Evolutionary conservation across 2,113 vertebrate genomes (phyloP).

Genomic region (Sialia sialis): DNA sequence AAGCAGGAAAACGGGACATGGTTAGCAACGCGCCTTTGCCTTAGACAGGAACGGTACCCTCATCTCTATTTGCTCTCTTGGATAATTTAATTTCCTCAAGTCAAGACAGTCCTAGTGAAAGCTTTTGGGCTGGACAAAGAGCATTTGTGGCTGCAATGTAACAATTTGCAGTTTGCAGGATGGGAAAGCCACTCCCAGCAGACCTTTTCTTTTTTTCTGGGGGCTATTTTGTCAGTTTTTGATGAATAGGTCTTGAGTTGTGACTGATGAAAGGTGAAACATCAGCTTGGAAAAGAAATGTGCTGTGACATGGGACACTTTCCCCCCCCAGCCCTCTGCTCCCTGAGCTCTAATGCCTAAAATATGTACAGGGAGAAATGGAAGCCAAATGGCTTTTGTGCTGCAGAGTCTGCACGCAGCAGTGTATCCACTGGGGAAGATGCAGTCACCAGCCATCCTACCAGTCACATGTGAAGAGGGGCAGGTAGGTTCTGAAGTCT

Average conservation of each 20-base stretch:
- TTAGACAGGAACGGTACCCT: not conserved
- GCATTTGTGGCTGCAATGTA: not conserved
- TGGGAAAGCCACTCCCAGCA: not conserved
- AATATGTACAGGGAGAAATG: not conserved
- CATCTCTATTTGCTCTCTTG: not conserved
- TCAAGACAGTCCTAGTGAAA: not conserved
- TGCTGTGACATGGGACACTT: not conserved
- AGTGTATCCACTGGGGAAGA: not conserved
- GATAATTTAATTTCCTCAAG: not conserved
- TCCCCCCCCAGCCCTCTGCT: not conserved
- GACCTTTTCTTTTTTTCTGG: not conserved
- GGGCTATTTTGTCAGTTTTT: not conserved
- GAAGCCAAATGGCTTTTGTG: not conserved
- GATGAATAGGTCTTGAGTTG: not conserved
- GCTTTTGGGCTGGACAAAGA: not conserved
- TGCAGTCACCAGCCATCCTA: not conserved
- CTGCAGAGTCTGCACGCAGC: not conserved
- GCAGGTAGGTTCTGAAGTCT: not conserved
- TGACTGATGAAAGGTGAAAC: not conserved
- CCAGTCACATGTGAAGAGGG: not conserved
- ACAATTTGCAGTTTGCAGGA: not conserved
- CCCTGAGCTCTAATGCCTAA: not conserved
- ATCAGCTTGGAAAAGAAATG: not conserved
- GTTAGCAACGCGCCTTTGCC: not conserved
- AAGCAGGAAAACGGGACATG: not conserved